Percentiles rank a stretch among this genome's conserved stretches.
Conservation (phyloP, 2,888 invertebrate species). For the Tinea trinotella region DNA sequence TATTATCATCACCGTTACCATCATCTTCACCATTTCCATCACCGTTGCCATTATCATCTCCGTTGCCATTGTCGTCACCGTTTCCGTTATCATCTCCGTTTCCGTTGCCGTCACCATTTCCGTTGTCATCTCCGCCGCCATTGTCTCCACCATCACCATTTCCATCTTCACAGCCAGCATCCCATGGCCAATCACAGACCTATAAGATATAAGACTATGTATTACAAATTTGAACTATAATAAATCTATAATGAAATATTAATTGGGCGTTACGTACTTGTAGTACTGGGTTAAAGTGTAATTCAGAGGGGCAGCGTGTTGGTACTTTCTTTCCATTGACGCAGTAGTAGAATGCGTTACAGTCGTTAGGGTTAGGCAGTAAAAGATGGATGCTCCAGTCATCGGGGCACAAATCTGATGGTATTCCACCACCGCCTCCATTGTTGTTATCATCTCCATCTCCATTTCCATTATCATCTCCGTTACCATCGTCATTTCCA, state of each 20-base stretch:
- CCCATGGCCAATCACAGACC: conserved; percentile 34
- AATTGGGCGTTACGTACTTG: too few species aligned
- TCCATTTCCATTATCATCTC: neutral
- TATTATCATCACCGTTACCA: conserved; percentile 9
- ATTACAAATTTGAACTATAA: too few species aligned
- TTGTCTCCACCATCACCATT: conserved; percentile 7
- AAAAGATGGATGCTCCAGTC: conserved; percentile 25
- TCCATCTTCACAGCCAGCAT: conserved; percentile 34
- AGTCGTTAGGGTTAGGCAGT: conserved; percentile 19
- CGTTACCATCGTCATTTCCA: neutral
- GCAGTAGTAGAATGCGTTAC: conserved; percentile 21
- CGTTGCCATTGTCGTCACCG: neutral
- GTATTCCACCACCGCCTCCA: conserved; percentile 21
- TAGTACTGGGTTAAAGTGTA: conserved; percentile 17
- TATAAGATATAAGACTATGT: conserved; percentile 19
- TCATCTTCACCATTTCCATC: conserved; percentile 17
- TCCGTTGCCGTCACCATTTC: too few species aligned
- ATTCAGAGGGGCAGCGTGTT: conserved; percentile 7
- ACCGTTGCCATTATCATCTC: neutral
- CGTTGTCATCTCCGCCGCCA: conserved; percentile 19
- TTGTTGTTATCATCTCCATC: conserved; percentile 18
- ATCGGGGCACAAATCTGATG: conserved; percentile 37
- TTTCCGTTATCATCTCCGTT: neutral
- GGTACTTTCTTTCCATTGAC: conserved; percentile 15
- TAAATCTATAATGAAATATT: too few species aligned